Evolutionary conservation across 2,113 vertebrate species (phyloP), one percentile per base, ranked within the genome.

Genomic region (Willisornis vidua): DNA sequence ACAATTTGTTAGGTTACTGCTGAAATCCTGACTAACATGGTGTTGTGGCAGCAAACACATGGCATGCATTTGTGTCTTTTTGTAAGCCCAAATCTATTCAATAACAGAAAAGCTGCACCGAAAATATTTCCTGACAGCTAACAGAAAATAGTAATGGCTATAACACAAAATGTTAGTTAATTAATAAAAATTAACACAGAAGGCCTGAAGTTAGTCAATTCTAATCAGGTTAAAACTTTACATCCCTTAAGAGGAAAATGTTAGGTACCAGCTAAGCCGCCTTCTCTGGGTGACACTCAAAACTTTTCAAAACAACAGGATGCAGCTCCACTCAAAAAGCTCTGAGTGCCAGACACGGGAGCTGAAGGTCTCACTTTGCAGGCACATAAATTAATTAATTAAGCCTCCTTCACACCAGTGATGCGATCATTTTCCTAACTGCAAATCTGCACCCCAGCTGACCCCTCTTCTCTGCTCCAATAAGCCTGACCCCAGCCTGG

Each of bases 301-400:
- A 93, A 90, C 62, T 90, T 85, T 73, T 58, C 49, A 90, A 85
- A 90, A 66, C 43, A 23, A 90, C 72, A 77, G 76, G 68, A 35
- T 80, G 11, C 23, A 74, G 39, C 29, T 73, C 26, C 1, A 1
- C 19, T 76, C 0, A 5, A 77, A 80, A 83, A 93, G 35, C 29
- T 79, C 70, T 15, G 49, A 94, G 48, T 48, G 81, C 25, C 85
- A 88, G 85, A 76, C 58, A 79, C 0, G 0, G 62, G 20, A 88
- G 25, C 37, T 73, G 51, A 79, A 73, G 19, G 67, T 76, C 63
- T 25, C 24, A 68, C 62, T 92, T 80, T 79, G n/a, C 24, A 83
- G n/a, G 58, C 35, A 45, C 49, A 58, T 19, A 82, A 59, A 91
- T 85, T 77, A 83, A 91, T 87, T 91, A 93, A 91, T 90, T 79